Conservation (phyloP, 1,140 invertebrate species). For the Archegozetes longisetosus region DNA sequence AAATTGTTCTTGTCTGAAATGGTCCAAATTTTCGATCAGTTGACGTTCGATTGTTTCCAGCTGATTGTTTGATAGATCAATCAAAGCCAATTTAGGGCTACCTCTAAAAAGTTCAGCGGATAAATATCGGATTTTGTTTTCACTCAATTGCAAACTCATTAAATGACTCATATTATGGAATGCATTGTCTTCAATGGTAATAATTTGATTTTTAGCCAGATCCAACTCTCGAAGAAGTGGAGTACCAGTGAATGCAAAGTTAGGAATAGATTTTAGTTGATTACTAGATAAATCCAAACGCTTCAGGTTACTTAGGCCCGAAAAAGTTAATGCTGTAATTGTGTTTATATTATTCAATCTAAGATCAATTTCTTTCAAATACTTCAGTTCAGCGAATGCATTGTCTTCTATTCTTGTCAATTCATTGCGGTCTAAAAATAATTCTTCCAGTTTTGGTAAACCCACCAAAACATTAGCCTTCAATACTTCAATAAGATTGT, state of each 20-base stretch:
- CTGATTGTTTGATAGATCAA: neutral
- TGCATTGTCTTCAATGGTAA: neutral
- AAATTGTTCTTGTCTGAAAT: neutral
- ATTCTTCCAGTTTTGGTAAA: neutral
- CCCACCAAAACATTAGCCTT: neutral
- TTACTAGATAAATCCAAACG: neutral
- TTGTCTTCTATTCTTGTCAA: neutral
- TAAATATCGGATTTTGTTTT: neutral
- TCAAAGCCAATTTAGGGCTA: neutral
- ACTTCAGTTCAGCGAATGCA: neutral
- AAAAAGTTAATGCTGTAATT: neutral
- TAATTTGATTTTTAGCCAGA: neutral
- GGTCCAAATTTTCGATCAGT: neutral
- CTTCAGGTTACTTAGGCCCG: neutral
- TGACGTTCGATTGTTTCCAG: neutral
- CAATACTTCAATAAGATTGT: neutral
- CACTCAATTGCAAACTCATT: neutral
- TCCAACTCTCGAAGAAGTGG: neutral
- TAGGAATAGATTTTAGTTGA: neutral
- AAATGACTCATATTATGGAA: neutral
- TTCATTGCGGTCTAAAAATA: neutral
- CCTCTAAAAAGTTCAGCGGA: neutral
- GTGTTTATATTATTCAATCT: neutral
- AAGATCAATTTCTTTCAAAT: neutral
- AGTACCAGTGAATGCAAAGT: neutral